Conservation (phyloP, 2,797 vertebrate genomes). For the Chelonia mydas region DNA sequence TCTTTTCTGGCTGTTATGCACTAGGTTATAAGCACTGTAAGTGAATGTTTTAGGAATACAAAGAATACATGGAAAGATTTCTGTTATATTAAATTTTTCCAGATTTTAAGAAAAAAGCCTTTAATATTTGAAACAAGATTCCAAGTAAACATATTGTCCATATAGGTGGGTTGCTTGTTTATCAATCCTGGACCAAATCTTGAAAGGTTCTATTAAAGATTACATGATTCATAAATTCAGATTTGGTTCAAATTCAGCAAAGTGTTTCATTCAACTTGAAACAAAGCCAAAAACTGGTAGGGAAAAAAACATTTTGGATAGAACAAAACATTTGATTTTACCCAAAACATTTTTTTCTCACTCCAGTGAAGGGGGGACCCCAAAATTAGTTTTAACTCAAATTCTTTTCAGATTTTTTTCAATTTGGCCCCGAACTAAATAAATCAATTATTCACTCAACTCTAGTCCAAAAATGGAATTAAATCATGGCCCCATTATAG, state of each 20-base stretch:
- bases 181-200: background rate
- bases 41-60: background rate
- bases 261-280: no score
- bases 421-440: no score
- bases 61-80: background rate
- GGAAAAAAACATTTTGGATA: no score
- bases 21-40: background rate
- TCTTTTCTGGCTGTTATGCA: background rate
- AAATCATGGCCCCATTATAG: background rate
- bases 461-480: background rate
- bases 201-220: background rate
- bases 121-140: background rate
- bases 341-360: no score
- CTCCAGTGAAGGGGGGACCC: no score
- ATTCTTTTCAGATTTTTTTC: no score
- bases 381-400: no score
- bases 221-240: rapidly evolving
- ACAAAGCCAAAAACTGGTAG: no score
- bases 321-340: no score
- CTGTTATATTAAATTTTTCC: background rate
- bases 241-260: background rate
- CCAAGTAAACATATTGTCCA: background rate
- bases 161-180: background rate
- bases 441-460: no score
- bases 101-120: background rate